phyloP scores from a whole-genome alignment of 1,140 invertebrate species.

The Listronotus oregonensis region DNA sequence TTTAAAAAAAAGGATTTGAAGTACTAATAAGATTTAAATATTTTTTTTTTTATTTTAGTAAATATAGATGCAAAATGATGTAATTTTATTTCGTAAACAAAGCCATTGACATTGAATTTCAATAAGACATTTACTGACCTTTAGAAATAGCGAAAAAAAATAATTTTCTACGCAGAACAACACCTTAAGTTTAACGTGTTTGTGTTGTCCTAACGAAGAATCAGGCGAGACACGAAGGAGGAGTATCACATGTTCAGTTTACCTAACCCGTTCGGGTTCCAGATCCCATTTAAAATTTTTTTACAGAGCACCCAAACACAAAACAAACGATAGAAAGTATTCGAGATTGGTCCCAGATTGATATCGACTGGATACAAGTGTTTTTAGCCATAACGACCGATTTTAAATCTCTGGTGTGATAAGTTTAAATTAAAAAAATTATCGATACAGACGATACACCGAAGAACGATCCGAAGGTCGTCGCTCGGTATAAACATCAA shows the following conservation, averaged over 20 bases:
- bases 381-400: conserved; percentile 24
- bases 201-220: conserved; percentile 64
- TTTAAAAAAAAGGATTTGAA: no score
- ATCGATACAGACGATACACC: conserved; percentile 9
- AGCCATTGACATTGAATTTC: background rate
- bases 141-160: no score
- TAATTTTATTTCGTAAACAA: background rate
- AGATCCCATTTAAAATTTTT: conserved; percentile 59
- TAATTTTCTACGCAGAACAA: no score
- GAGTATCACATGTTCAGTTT: conserved; percentile 61
- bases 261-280: conserved; percentile 59
- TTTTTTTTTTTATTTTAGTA: no score
- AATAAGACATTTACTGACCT: background rate
- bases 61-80: no score
- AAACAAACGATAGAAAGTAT: conserved; percentile 60
- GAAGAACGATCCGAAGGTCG: conserved; percentile 25
- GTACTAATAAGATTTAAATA: no score
- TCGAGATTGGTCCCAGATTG: conserved; percentile 57
- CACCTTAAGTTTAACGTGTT: conserved; percentile 66
- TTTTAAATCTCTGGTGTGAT: background rate
- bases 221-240: conserved; percentile 66
- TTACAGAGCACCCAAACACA: conserved; percentile 60
- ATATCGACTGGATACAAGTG: conserved; percentile 57
- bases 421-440: conserved; percentile 13
- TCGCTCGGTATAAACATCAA: conserved; percentile 14